Evolutionary conservation across 2,797 vertebrate genomes (phyloP).

Genomic region (Heteromormyrus szaboi): DNA sequence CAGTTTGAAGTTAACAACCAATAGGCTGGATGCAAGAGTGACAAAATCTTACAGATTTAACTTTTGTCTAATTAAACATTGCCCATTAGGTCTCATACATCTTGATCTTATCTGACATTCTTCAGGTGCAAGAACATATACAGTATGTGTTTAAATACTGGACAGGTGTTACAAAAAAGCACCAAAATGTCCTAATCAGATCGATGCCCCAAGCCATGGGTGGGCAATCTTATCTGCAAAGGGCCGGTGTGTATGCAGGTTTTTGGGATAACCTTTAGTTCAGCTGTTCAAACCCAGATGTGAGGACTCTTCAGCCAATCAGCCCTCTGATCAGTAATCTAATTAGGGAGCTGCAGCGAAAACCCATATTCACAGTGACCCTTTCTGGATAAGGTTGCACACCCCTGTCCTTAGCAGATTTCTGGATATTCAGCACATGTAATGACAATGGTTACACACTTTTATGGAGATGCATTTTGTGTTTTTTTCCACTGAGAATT

Average conservation of each 20-base stretch:
- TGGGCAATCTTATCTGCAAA: background rate
- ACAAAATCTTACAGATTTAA: slow-evolving; percentile 28
- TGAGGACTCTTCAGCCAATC: background rate
- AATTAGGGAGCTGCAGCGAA: background rate
- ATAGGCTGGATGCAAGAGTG: slow-evolving; percentile 35
- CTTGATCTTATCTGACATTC: background rate
- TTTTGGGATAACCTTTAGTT: background rate
- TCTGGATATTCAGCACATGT: background rate
- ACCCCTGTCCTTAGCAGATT: background rate
- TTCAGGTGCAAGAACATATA: background rate
- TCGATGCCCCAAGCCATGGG: background rate
- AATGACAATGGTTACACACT: background rate
- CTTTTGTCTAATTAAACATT: background rate
- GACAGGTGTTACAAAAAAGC: background rate
- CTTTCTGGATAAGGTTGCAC: background rate
- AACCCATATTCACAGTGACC: background rate
- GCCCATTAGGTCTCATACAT: background rate
- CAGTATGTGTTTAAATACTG: background rate
- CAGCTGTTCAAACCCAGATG: background rate
- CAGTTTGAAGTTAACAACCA: slow-evolving; percentile 38
- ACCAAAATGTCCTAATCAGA: background rate
- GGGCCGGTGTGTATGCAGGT: background rate
- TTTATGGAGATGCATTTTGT: background rate
- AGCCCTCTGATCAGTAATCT: background rate
- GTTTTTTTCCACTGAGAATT: background rate